phyloP scores from a whole-genome alignment of 2,888 invertebrate genomes.

The Chalcosyrphus nemorum region DNA sequence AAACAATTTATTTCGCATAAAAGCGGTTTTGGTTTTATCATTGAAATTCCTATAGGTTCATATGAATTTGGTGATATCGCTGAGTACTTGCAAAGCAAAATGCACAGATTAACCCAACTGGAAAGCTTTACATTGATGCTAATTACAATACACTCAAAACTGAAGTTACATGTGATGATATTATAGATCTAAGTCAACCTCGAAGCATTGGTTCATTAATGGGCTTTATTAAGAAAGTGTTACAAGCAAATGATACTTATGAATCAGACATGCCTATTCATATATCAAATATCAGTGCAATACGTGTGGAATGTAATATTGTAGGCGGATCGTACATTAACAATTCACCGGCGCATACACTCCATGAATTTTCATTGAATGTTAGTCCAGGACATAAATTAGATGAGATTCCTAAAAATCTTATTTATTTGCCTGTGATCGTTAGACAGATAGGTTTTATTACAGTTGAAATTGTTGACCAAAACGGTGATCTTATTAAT shows the following conservation, averaged over 20 bases:
- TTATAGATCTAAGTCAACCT: slow-evolving; percentile 33
- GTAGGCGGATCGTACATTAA: slow-evolving; percentile 68
- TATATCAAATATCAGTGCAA: slow-evolving; percentile 75
- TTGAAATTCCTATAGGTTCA: slow-evolving; percentile 76
- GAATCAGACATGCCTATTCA: slow-evolving; percentile 76
- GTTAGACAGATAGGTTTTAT: slow-evolving; percentile 74
- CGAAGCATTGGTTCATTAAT: slow-evolving; percentile 50
- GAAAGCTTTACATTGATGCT: slow-evolving; percentile 15
- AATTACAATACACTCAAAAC: slow-evolving; percentile 44
- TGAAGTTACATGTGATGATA: slow-evolving; percentile 24
- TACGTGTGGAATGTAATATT: slow-evolving; percentile 63
- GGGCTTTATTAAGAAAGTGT: slow-evolving; percentile 52
- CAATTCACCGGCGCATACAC: slow-evolving; percentile 75
- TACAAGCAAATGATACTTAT: slow-evolving; percentile 64
- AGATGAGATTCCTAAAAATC: slow-evolving; percentile 77
- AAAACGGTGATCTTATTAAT: slow-evolving; percentile 76
- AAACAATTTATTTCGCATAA: slow-evolving; percentile 77
- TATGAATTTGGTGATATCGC: slow-evolving; percentile 77
- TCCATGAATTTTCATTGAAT: slow-evolving; percentile 78
- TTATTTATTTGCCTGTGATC: slow-evolving; percentile 78
- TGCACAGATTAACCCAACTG: neutral
- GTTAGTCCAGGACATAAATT: slow-evolving; percentile 78
- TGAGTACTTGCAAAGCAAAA: slow-evolving; percentile 8
- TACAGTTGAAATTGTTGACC: slow-evolving; percentile 76
- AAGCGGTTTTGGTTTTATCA: slow-evolving; percentile 64